Percentiles rank a stretch among this genome's conserved stretches.
Conservation (phyloP, 1,140 invertebrate species). For the Parasteatoda tepidariorum region DNA sequence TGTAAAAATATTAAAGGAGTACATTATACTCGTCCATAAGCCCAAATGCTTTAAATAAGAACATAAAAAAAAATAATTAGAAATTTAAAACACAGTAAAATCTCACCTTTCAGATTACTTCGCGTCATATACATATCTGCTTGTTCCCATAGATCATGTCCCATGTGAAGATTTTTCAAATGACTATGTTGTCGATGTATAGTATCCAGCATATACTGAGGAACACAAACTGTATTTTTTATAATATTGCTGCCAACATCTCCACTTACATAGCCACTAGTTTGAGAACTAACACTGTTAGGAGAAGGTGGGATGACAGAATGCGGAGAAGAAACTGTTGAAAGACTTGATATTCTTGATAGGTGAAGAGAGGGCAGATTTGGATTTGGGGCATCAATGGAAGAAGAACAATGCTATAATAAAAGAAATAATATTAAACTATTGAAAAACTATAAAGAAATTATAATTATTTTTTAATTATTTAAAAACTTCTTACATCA, state of each 20-base stretch:
- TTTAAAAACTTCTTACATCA: too few relatives aligned
- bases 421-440: not conserved
- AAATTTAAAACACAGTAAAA: too few relatives aligned
- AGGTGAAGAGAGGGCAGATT: not conserved
- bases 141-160: conserved; percentile 84
- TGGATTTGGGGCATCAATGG: not conserved
- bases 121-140: conserved; percentile 77
- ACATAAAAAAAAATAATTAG: too few relatives aligned
- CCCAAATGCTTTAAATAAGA: too few relatives aligned
- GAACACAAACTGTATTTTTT: conserved; percentile 65
- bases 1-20: too few relatives aligned
- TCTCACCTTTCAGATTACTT: conserved; percentile 78
- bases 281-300: conserved; percentile 81
- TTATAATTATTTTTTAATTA: not conserved
- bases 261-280: conserved; percentile 78
- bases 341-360: not conserved
- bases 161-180: conserved; percentile 76
- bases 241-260: conserved; percentile 61
- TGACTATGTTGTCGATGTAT: conserved; percentile 77
- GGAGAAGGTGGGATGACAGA: conserved; percentile 87
- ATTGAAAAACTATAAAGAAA: not conserved
- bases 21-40: too few relatives aligned
- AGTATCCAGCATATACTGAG: conserved; percentile 73
- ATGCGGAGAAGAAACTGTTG: conserved; percentile 75
- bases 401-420: conserved; percentile 14